A percentile compares a stretch with the other conserved stretches of the same genome.
These are phyloP conservation scores for Oligia strigilis DNA, from an alignment of 2,888 invertebrate genomes.

Conservation along the genomic window DNA sequence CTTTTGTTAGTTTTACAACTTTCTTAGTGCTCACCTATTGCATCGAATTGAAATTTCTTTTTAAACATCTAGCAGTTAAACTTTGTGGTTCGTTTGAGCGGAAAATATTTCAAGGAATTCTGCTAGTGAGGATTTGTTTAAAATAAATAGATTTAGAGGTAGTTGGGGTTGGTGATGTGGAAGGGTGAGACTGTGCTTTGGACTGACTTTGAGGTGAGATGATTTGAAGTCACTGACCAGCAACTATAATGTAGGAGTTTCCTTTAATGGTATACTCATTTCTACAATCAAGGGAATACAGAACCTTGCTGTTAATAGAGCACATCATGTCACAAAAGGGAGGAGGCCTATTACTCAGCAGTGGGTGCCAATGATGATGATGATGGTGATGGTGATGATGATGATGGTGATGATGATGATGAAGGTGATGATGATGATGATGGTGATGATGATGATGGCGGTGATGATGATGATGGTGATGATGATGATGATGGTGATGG, in stretches of 20 bases:
- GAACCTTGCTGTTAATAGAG: not conserved
- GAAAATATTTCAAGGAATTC: slow-evolving; percentile 53
- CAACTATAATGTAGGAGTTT: not conserved
- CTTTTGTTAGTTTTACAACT: slow-evolving; percentile 56
- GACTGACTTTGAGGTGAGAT: slow-evolving; percentile 13
- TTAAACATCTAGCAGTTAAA: slow-evolving; percentile 38
- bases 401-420: too few relatives aligned
- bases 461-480: too few relatives aligned
- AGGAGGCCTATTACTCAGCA: too few relatives aligned
- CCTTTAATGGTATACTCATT: not conserved
- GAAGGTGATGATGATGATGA: too few relatives aligned
- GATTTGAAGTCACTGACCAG: not conserved
- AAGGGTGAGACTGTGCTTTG: slow-evolving; percentile 9
- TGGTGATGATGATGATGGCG: too few relatives aligned
- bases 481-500: too few relatives aligned
- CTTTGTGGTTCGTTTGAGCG: slow-evolving; percentile 51
- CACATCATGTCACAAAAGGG: too few relatives aligned
- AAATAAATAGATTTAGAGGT: slow-evolving; percentile 22
- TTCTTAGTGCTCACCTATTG: slow-evolving; percentile 57
- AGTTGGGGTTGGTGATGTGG: slow-evolving; percentile 22
- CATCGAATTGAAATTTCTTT: slow-evolving; percentile 61
- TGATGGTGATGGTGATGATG: too few relatives aligned
- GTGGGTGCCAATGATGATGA: too few relatives aligned
- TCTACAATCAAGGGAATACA: too few relatives aligned
- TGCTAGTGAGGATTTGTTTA: slow-evolving; percentile 14